Evolutionary conservation across 2,113 vertebrate genomes (phyloP), one percentile per base, ranked within the genome.

Genomic region (Glaucidium brasilianum): DNA sequence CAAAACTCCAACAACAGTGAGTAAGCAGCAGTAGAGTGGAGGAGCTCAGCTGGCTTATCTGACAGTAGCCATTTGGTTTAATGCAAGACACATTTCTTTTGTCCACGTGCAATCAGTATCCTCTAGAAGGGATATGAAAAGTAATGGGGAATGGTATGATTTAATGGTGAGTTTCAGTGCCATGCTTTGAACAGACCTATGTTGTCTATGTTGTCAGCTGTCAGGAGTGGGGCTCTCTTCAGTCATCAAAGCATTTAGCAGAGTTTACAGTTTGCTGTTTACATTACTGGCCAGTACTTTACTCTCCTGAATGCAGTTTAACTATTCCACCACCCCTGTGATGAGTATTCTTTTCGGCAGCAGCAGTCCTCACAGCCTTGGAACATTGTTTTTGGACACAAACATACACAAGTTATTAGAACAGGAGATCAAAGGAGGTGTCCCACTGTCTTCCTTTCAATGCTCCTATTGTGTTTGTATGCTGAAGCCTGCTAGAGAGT

Each of bases 301-400:
- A 72, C 84, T 92, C 63, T 83, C 83, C 87, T 88, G 96, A 95
- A 94, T 80, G 53, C 64, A 23, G 25, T 85, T 96, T 90, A 96
- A 95, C 80, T 66, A 71, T 95, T 96, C 91, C 80, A 37, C 89
- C 58, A 47, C 76, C 89, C 84, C 73, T 58, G 90, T 41, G 84
- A 96, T 78, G 94, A 95, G 93, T 90, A 88, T 81, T 87, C 88
- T 95, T 96, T 91, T 95, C 91, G 7, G 95, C 94, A 89, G 77
- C 87, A 86, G 91, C 95, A 64, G 64, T 71, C 73, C 94, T 98
- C 96, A 88, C 87, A 98, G 97, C 96, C 95, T 96, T 91, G 94
- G 97, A 98, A 98, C 98, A 98, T 98, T 98, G 99, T 99, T 98
- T 98, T 97, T 98, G 98, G 98, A 98, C 97, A 97, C 98, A 99